A percentile compares a stretch with the other conserved stretches of the same genome.
These are phyloP conservation scores for Allolobophora icterica DNA, from an alignment of 2,888 invertebrate species.

Conservation along the genomic window DNA sequence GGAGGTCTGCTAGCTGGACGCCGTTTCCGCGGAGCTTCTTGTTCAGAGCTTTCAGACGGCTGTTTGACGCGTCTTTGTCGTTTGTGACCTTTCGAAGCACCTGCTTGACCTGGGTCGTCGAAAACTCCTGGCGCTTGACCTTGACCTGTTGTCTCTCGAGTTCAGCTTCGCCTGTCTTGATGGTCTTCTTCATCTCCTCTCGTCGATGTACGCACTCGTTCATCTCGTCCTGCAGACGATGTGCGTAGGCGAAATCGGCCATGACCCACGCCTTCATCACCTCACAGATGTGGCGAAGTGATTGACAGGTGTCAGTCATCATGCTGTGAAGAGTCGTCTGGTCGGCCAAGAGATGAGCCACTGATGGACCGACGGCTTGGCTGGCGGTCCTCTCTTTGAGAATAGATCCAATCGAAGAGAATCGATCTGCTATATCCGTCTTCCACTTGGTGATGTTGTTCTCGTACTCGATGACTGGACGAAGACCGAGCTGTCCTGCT, in stretches of 20 bases:
- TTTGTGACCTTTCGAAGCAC: constrained; percentile 31
- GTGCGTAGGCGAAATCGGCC: constrained; percentile 56
- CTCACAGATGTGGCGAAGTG: constrained; percentile 50
- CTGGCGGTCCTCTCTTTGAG: neutral
- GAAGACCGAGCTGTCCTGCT: constrained; percentile 47
- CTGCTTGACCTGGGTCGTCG: constrained; percentile 29
- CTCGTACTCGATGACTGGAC: constrained; percentile 55
- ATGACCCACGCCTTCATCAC: constrained; percentile 57
- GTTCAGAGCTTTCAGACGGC: neutral
- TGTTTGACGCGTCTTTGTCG: constrained; percentile 30
- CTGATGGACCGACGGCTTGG: neutral
- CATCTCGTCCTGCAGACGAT: constrained; percentile 53
- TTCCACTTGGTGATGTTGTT: constrained; percentile 55
- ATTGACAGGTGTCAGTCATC: constrained; percentile 52
- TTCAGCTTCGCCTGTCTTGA: constrained; percentile 39
- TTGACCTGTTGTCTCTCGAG: constrained; percentile 39
- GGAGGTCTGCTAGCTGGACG: neutral
- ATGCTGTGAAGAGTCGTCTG: constrained; percentile 32
- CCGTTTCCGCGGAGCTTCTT: neutral
- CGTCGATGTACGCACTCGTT: constrained; percentile 48
- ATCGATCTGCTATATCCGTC: neutral
- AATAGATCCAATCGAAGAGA: neutral
- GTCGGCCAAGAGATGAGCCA: neutral
- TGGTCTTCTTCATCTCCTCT: constrained; percentile 47
- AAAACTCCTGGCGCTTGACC: constrained; percentile 39